A percentile compares a stretch with the other conserved stretches of the same genome.
These are phyloP conservation scores for Acropora yongei DNA, from an alignment of 64 coral and sea anemone genomes.

Conservation along the genomic window DNA sequence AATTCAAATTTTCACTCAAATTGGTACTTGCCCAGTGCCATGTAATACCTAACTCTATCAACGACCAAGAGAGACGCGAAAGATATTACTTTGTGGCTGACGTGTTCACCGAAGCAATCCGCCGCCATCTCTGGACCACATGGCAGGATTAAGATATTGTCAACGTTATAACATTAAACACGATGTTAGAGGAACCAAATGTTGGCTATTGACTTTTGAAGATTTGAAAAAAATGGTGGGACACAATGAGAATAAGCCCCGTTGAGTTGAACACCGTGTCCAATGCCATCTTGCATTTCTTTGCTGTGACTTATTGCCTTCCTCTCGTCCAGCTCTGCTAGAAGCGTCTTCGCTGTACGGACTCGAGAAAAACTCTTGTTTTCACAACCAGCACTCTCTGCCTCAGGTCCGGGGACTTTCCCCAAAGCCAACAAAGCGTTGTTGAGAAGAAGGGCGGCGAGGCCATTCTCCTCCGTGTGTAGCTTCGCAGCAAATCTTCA, in stretches of 20 bases:
- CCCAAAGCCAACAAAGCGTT: conserved; percentile 94
- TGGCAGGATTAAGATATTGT: neutral
- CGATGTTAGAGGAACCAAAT: conserved; percentile 25
- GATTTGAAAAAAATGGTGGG: conserved; percentile 78
- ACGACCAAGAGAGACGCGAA: no score
- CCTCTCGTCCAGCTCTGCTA: conserved; percentile 66
- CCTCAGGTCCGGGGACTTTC: conserved; percentile 95
- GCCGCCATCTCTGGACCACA: neutral
- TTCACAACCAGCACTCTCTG: conserved; percentile 89
- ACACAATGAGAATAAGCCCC: conserved; percentile 99
- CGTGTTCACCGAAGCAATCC: no score
- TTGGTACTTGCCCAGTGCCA: no score
- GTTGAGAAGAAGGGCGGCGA: conserved; percentile 68
- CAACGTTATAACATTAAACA: neutral
- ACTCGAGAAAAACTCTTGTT: conserved; percentile 69
- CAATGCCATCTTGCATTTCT: conserved; percentile 90
- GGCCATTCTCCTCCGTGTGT: conserved; percentile 52
- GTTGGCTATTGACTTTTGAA: neutral
- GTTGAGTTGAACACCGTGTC: conserved; percentile 79
- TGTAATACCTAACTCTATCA: no score
- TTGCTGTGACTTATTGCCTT: conserved; percentile 90
- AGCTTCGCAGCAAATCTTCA: conserved; percentile 95
- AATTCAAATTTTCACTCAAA: no score
- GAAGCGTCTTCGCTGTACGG: conserved; percentile 70
- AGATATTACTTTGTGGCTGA: no score